These are phyloP conservation scores for Asteroscopus sphinx DNA, from an alignment of 2,888 invertebrate species.

Conservation along the genomic window DNA sequence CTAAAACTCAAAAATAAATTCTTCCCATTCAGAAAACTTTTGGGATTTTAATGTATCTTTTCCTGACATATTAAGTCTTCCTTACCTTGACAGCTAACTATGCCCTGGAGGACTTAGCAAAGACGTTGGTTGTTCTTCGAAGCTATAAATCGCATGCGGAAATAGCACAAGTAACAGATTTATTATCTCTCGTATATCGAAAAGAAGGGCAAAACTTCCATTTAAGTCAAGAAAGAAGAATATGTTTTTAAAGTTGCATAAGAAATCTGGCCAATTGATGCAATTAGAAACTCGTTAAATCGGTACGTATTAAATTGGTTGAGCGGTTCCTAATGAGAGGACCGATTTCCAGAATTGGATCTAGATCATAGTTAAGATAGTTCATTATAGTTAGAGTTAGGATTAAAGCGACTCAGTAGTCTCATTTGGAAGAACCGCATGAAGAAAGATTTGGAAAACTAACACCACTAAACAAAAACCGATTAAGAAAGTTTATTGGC, in stretches of 20 bases:
- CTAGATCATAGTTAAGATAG: slow-evolving; percentile 1
- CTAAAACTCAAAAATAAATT: not conserved
- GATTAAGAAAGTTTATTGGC: too few species aligned
- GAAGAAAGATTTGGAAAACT: too few species aligned
- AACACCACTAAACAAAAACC: too few species aligned
- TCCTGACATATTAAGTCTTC: slow-evolving; percentile 28
- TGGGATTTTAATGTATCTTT: slow-evolving; percentile 20
- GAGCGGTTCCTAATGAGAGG: slow-evolving; percentile 16
- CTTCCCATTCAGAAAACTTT: slow-evolving; percentile 15
- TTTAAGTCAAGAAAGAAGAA: slow-evolving; percentile 5
- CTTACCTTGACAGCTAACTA: slow-evolving; percentile 48
- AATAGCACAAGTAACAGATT: slow-evolving; percentile 35
- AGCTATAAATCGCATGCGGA: slow-evolving; percentile 38
- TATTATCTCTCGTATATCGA: slow-evolving; percentile 26
- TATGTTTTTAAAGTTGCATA: slow-evolving; percentile 18
- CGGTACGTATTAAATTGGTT: slow-evolving; percentile 24
- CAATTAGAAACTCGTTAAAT: slow-evolving; percentile 35
- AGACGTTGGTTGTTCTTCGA: slow-evolving; percentile 28
- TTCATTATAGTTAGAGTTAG: not conserved
- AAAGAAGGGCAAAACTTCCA: slow-evolving; percentile 10
- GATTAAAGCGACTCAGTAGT: not conserved
- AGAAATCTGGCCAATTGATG: slow-evolving; percentile 29
- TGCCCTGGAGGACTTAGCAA: slow-evolving; percentile 27
- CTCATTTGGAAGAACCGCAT: too few species aligned
- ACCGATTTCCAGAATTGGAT: slow-evolving; percentile 28